These are phyloP conservation scores for Corythornis vintsioides DNA, from an alignment of 2,113 vertebrate species.

Conservation along the genomic window DNA sequence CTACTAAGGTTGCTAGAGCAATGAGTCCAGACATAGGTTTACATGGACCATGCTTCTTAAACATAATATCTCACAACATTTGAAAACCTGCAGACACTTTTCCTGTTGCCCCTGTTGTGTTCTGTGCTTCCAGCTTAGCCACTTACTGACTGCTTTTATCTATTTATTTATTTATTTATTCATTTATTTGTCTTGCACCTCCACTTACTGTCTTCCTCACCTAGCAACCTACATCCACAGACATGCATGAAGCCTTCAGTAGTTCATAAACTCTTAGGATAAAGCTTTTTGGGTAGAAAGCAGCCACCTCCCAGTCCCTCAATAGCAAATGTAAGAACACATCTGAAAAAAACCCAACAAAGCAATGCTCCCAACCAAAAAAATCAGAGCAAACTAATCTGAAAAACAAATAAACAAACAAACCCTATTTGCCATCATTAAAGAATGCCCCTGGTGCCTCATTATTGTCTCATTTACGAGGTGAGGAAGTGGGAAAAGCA, in stretches of 20 bases:
- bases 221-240: fast-evolving
- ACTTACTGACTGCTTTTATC: neutral
- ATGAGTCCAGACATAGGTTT: neutral
- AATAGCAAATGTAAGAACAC: neutral
- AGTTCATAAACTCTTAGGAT: neutral
- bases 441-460: neutral
- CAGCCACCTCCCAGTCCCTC: neutral
- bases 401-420: too few species aligned
- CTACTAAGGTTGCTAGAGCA: neutral
- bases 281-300: neutral
- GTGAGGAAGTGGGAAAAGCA: neutral
- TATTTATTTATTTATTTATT: neutral
- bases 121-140: neutral
- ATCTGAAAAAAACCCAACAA: neutral
- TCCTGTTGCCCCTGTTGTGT: neutral
- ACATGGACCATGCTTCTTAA: neutral
- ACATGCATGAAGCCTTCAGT: neutral
- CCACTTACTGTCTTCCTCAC: neutral
- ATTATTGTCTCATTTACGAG: neutral
- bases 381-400: neutral
- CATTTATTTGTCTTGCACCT: neutral
- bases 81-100: neutral
- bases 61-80: neutral
- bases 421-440: neutral
- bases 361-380: neutral